Base-by-base conservation (phyloP, 2,113 vertebrate species). In the Odontesthes bonariensis region DNA sequence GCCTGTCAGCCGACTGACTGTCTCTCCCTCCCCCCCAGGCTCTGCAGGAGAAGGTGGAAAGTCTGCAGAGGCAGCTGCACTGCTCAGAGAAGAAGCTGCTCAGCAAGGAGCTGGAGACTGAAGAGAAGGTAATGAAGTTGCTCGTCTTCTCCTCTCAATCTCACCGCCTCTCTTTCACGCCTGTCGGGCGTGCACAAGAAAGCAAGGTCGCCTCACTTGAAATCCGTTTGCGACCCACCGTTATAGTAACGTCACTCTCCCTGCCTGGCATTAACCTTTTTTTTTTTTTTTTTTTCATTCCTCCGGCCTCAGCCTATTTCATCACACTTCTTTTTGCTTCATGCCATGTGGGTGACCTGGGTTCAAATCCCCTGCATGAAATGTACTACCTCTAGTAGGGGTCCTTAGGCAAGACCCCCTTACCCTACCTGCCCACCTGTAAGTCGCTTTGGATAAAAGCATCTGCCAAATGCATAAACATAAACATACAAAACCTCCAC, bases 21-120 rank as follows among this genome's bases (percentile, higher is more conserved):
- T 82, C 63, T 79, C 40, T 82, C 47, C 53, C 31, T 82, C 35
- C 27, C 27, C 68, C 70, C 12, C 94, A 99, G 98, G 90, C 82
- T 81, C 82, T 98, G 69, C 95, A 96, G 88, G 93, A 95, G 2
- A 95, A 97, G 85, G 74, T 95, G 73, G 95, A 96, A 81, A 89
- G 77, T 76, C 94, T 93, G 10, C 90, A 93, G 46, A 91, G 35
- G 61, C 95, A 95, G 81, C 44, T 93, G 1, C 90, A 89, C 1
- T 60, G 84, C 20, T 79, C 86, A 0, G 96, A 98, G 89, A 97
- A 94, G 84, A 95, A 91, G 79, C 84, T 98, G 22, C 95, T 97
- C 1, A 91, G 75, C 79, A 94, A 89, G 86, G 96, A 97, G 74
- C 86, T 99, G 60, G 95, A 96, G 83, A 84, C 82, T 0, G 95